Conservation (phyloP, 1,140 invertebrate genomes). For the Heliconius congener region DNA sequence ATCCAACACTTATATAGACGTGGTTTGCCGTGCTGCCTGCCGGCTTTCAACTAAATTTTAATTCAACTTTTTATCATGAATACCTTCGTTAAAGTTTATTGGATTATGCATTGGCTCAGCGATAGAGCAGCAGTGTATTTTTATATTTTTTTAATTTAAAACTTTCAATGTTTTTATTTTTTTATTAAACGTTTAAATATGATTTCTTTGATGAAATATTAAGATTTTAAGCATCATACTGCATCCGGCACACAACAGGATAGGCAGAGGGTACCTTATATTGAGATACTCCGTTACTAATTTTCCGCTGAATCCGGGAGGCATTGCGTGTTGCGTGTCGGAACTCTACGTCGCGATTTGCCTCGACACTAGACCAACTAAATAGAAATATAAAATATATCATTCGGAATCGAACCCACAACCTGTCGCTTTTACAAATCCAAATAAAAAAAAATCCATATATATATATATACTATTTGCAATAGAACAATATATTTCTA, state of each 20-base stretch:
- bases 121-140: slow-evolving; percentile 3
- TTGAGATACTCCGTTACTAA: too few species aligned
- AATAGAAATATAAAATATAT: too few species aligned
- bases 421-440: too few species aligned
- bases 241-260: too few species aligned
- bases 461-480: neutral
- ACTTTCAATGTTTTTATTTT: neutral
- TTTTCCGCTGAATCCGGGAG: too few species aligned
- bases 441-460: too few species aligned
- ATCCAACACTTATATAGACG: slow-evolving; percentile 32
- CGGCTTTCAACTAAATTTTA: slow-evolving; percentile 74
- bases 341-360: too few species aligned
- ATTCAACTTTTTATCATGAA: slow-evolving; percentile 63
- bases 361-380: too few species aligned
- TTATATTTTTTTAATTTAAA: slow-evolving; percentile 5
- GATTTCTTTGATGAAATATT: neutral
- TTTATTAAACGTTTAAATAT: neutral
- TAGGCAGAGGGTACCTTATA: too few species aligned
- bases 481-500: neutral
- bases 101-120: slow-evolving; percentile 45
- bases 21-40: slow-evolving; percentile 55
- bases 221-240: neutral
- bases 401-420: too few species aligned
- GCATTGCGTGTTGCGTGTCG: too few species aligned
- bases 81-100: slow-evolving; percentile 66